These are phyloP conservation scores for Platyrinchus mystaceus DNA, from an alignment of 2,797 vertebrate genomes.

Conservation along the genomic window DNA sequence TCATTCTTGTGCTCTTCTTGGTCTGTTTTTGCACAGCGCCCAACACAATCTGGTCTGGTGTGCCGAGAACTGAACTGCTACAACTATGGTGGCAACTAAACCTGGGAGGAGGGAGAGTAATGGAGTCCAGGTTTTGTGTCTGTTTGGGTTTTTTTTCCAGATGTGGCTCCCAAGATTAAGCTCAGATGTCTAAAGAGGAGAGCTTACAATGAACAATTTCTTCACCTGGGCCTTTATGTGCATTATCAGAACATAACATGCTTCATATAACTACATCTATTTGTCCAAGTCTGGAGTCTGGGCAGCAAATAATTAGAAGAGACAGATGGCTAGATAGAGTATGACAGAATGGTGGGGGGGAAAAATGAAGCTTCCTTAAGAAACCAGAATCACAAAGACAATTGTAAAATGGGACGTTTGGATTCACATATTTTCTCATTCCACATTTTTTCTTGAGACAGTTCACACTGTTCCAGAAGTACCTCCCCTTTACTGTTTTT, in stretches of 20 bases:
- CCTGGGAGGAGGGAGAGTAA: not conserved
- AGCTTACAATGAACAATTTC: not conserved
- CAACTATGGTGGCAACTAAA: not conserved
- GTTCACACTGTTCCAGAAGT: not conserved
- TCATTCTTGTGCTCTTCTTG: not conserved
- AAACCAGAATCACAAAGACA: not conserved
- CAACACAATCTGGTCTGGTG: not conserved
- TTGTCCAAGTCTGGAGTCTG: not conserved
- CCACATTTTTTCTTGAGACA: not conserved
- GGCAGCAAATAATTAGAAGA: not conserved
- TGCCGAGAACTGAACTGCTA: not conserved
- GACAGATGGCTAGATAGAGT: not conserved
- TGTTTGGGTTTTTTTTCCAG: not conserved
- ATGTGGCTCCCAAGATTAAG: not conserved
- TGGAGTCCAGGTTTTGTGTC: accelerated
- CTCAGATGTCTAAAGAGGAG: not conserved
- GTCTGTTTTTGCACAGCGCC: not conserved
- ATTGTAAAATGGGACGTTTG: not conserved
- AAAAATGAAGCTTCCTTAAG: not conserved
- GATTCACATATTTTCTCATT: not conserved
- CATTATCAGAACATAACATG: not conserved
- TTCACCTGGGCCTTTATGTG: not conserved
- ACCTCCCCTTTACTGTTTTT: not conserved
- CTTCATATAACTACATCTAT: not conserved
- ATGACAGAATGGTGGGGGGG: not conserved